These are phyloP conservation scores for Scaptomyza graminum DNA, from an alignment of 1,140 invertebrate species.

Conservation along the genomic window DNA sequence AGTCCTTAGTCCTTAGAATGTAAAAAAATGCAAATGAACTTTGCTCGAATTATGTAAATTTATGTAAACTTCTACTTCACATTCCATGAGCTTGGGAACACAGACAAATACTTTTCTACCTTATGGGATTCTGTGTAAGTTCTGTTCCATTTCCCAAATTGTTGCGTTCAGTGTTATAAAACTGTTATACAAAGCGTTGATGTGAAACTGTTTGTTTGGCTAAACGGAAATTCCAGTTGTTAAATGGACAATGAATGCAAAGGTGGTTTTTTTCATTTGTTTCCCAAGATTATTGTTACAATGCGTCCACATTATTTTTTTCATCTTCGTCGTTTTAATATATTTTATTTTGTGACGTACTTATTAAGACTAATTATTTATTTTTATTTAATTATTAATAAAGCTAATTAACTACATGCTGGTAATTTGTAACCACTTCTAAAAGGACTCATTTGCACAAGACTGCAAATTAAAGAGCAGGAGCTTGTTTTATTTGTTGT, in stretches of 20 bases:
- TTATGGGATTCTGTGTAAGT: neutral
- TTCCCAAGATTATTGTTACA: neutral
- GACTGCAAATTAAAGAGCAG: slow-evolving; percentile 3
- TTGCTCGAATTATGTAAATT: slow-evolving; percentile 62
- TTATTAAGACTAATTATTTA: no score
- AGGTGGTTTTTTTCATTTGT: neutral
- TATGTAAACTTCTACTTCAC: slow-evolving; percentile 60
- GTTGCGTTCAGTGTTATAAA: slow-evolving; percentile 7
- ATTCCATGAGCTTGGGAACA: slow-evolving; percentile 13
- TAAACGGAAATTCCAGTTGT: slow-evolving; percentile 4
- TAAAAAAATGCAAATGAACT: slow-evolving; percentile 75
- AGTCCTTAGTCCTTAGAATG: slow-evolving; percentile 48
- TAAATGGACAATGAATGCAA: neutral
- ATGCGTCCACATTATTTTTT: slow-evolving; percentile 5
- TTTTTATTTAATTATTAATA: no score
- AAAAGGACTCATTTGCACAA: slow-evolving; percentile 12
- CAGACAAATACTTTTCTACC: slow-evolving; percentile 12
- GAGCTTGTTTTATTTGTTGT: slow-evolving; percentile 34
- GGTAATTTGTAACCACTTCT: neutral
- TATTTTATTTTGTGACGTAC: neutral
- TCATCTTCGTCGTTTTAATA: neutral
- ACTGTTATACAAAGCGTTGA: slow-evolving; percentile 13
- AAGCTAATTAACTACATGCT: neutral
- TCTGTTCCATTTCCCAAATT: slow-evolving; percentile 38
- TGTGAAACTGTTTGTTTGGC: neutral